A percentile compares a stretch with the other conserved stretches of the same genome.
phyloP scores from a whole-genome alignment of 1,140 invertebrate species.

The Drosophila watanabei region DNA sequence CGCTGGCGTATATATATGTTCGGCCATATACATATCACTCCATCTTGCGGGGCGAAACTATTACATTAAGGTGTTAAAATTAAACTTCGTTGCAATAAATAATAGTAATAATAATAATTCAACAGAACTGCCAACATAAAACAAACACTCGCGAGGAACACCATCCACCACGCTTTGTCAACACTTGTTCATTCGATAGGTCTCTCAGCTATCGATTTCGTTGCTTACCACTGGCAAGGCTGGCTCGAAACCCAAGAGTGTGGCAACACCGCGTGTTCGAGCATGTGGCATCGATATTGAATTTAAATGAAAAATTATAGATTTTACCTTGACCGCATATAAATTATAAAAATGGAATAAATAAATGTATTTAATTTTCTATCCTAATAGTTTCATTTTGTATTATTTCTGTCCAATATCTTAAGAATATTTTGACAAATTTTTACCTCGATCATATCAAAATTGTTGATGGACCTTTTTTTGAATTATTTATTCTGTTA shows the following conservation, averaged over 20 bases:
- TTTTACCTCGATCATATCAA: too few species aligned
- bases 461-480: too few species aligned
- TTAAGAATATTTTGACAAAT: too few species aligned
- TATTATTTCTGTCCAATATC: too few species aligned
- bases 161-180: constrained; percentile 39
- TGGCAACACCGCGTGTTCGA: not conserved
- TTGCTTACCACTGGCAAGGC: too few species aligned
- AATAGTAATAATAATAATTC: constrained; percentile 74
- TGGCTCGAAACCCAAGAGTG: not conserved
- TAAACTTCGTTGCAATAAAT: constrained; percentile 63
- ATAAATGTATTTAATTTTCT: too few species aligned
- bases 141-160: constrained; percentile 54
- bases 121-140: constrained; percentile 80
- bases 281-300: too few species aligned
- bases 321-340: too few species aligned
- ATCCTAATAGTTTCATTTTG: too few species aligned
- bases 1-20: constrained; percentile 53
- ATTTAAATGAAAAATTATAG: too few species aligned
- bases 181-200: constrained; percentile 35
- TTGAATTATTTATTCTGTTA: too few species aligned
- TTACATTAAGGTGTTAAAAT: constrained; percentile 60
- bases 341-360: too few species aligned
- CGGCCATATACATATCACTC: constrained; percentile 59
- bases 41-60: constrained; percentile 61
- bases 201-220: constrained; percentile 14